Percentiles rank a stretch among this genome's conserved stretches.
Conservation (phyloP, 2,888 invertebrate species). For the Loripinus fragilis region DNA sequence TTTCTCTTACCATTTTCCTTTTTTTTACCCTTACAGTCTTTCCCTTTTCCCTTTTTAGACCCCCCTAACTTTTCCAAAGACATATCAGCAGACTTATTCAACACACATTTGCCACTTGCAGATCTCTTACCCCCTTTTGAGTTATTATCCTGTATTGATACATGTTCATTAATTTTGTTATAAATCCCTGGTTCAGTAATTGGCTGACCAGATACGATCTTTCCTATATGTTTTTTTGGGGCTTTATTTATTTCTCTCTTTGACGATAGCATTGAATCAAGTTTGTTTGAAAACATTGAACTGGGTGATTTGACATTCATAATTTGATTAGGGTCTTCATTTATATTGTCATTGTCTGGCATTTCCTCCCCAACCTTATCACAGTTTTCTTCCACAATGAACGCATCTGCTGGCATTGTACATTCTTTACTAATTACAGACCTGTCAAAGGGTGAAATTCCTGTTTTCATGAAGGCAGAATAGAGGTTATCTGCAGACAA, state of each 20-base stretch:
- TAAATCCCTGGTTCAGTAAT: not conserved
- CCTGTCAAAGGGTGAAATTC: constrained; percentile 27
- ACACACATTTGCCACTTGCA: too few relatives aligned
- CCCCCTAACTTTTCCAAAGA: too few relatives aligned
- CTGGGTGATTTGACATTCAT: too few relatives aligned
- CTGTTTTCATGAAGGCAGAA: constrained; percentile 16
- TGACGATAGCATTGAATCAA: not conserved
- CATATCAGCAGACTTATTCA: too few relatives aligned
- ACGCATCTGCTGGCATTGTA: not conserved
- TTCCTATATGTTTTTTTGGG: not conserved
- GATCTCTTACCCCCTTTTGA: too few relatives aligned
- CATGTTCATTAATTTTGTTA: too few relatives aligned
- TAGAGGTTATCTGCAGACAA: not conserved
- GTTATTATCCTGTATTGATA: too few relatives aligned
- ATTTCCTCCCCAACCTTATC: not conserved
- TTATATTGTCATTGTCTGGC: too few relatives aligned
- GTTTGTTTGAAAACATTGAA: not conserved
- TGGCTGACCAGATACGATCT: not conserved
- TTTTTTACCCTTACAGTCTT: too few relatives aligned
- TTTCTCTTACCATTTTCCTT: not conserved
- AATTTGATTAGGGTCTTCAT: too few relatives aligned
- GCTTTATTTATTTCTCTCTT: not conserved
- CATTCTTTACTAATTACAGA: not conserved
- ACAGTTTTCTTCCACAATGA: not conserved
- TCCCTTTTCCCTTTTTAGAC: too few relatives aligned